Evolutionary conservation across 2,113 vertebrate species (phyloP), one percentile per base, ranked within the genome.

Genomic region (Myotis lucifugus): DNA sequence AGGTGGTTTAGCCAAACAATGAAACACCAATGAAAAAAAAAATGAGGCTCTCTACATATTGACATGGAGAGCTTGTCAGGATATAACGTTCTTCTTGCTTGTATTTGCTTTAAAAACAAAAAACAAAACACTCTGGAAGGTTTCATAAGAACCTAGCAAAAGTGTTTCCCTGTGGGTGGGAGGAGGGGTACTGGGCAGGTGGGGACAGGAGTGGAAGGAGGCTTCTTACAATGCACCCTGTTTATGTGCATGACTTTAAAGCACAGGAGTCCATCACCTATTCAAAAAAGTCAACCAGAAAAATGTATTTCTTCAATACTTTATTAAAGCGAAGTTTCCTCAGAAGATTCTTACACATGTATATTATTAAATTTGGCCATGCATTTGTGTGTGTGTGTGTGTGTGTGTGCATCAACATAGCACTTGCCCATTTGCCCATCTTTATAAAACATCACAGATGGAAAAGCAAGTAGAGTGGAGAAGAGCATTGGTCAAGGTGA

Each of bases 131-230:
- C 59, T 25, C 77, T 83, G 8, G 15, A 82, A 74, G 27, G 42
- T 82, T 97, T 52, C 84, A 42, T n/a, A 82, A 59, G 66, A 72
- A 73, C 46, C 27, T 72, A 77, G 76, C 4, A 34, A 27, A 81
- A 42, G 42, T 34, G 12, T 23, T 86, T 91, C 46, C 9, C 19
- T 29, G 2, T 7, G 42, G 19, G 7, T 61, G 23, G 29, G 15
- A 64, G 25, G n/a, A 48, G 14, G 7, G 8, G 15, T 25, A 1
- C 1, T 5, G 25, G 27, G 34, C 29, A 82, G 23, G 27, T 1
- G 1, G 32, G 10, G 4, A 64, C 40, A 19, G 29, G 27, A 66
- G 6, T 8, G 4, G 37, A 70, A 66, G 27, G 11, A 77, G 18
- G 23, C 21, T 86, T 86, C 59, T 19, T 46, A 66, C 3, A 67